Evolutionary conservation across 2,888 invertebrate species (phyloP), one percentile per base, ranked within the genome.

Genomic region (Adelognathus sp.): DNA sequence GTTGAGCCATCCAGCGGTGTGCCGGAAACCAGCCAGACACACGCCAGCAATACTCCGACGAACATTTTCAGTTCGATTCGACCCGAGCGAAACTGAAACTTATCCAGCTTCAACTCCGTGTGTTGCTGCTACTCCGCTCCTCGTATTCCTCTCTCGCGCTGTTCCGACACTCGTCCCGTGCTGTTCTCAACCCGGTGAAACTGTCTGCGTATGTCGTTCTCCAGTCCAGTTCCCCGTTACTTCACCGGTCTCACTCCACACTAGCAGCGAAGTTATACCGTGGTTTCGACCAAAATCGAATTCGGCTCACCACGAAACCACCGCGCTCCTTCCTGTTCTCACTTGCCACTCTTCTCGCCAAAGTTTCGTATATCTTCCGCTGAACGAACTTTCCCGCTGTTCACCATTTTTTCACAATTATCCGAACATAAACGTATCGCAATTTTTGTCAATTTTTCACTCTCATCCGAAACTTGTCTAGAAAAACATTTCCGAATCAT

Each of bases 1-100:
- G 86, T 81, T 81, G 81, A 82, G 56, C 84, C 84, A 80, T 86
- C 83, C 82, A 87, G 84, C 81, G 87, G 87, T 73, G 84, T 84
- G 82, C 86, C 87, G 84, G 85, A 84, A 83, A 85, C 87, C 80
- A 87, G 85, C 85, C 87, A 86, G 84, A 85, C 83, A 84, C 86
- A 87, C 83, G 83, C 82, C 83, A 86, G 83, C 81, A 86, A 80
- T 82, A 84, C 83, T 75, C 84, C 83, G 56, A 69, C 73, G 80
- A 86, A 84, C 86, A 85, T 86, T 85, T 86, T 86, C 84, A 83
- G 71, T 83, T 82, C 82, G 80, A 84, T 86, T 86, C 84, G 83
- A 85, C 69, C 67, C 73, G 81, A 83, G 80, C 82, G n/a, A 76
- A 81, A 82, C 83, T 79, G 83, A 84, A 86, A 86, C 83, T 86